A percentile compares a stretch with the other conserved stretches of the same genome.
Conservation (phyloP, 1,140 invertebrate genomes). For the Orussus abietinus region DNA sequence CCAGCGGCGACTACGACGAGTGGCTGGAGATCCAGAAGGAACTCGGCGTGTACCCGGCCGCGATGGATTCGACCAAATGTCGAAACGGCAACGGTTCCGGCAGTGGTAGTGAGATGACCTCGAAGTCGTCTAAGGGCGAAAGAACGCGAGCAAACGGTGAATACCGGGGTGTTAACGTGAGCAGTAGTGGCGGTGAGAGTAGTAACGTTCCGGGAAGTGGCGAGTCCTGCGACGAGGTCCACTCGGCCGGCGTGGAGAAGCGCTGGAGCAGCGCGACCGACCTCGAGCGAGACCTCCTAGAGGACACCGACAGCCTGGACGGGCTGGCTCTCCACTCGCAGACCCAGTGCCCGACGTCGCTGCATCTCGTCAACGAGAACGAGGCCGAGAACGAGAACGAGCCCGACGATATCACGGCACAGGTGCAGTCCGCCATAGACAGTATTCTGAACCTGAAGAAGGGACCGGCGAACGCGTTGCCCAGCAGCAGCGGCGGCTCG, state of each 20-base stretch:
- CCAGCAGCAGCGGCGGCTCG: slow-evolving; percentile 16
- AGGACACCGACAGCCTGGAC: slow-evolving; percentile 46
- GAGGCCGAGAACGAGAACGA: slow-evolving; percentile 41
- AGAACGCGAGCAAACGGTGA: slow-evolving; percentile 48
- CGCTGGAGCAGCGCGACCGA: slow-evolving; percentile 40
- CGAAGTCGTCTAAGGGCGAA: slow-evolving; percentile 28
- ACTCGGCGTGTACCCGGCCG: slow-evolving; percentile 53
- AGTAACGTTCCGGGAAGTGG: slow-evolving; percentile 12
- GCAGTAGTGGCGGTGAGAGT: slow-evolving; percentile 4
- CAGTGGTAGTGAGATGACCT: slow-evolving; percentile 18
- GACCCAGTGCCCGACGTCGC: slow-evolving; percentile 27
- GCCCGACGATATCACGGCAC: slow-evolving; percentile 66
- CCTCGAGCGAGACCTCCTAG: slow-evolving; percentile 45
- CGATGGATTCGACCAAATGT: slow-evolving; percentile 35
- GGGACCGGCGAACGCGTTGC: slow-evolving; percentile 34
- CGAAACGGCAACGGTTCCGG: slow-evolving; percentile 31
- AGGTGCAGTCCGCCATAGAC: slow-evolving; percentile 74
- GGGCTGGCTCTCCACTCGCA: slow-evolving; percentile 43
- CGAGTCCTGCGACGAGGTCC: slow-evolving; percentile 20
- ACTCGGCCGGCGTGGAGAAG: too few relatives aligned
- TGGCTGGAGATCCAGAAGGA: slow-evolving; percentile 69
- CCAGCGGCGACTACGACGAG: slow-evolving; percentile 60
- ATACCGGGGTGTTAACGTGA: slow-evolving; percentile 20
- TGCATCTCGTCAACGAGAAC: slow-evolving; percentile 16
- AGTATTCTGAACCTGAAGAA: slow-evolving; percentile 71